phyloP scores from a whole-genome alignment of 1,140 invertebrate genomes.

The Tetragnatha versicolor region DNA sequence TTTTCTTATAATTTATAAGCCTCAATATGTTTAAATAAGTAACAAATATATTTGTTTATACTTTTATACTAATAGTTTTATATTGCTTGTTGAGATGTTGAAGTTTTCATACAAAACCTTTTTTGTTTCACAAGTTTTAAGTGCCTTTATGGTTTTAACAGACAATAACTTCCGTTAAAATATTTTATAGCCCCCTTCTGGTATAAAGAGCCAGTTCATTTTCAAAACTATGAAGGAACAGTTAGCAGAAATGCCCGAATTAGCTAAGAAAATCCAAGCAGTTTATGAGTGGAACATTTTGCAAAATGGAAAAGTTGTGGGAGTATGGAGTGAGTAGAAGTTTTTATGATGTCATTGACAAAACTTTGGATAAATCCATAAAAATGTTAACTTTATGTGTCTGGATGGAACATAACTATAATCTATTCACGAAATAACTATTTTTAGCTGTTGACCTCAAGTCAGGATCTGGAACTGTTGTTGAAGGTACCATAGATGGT shows the following conservation, averaged over 20 bases:
- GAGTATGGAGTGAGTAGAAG: slow-evolving; percentile 92
- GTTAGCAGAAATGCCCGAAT: slow-evolving; percentile 73
- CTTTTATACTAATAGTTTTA: too few species aligned
- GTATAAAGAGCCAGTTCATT: slow-evolving; percentile 73
- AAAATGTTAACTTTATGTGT: too few species aligned
- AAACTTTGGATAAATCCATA: too few species aligned
- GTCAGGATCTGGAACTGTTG: slow-evolving; percentile 71
- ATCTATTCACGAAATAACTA: neutral
- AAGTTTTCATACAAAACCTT: neutral
- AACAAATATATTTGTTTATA: too few species aligned
- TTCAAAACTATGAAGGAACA: slow-evolving; percentile 79
- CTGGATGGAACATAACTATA: too few species aligned
- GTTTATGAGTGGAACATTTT: slow-evolving; percentile 86
- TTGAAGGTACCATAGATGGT: slow-evolving; percentile 77
- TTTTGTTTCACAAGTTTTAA: neutral
- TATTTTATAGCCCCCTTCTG: slow-evolving; percentile 7
- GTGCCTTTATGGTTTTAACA: too few species aligned
- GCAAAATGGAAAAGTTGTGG: slow-evolving; percentile 75
- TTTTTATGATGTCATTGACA: too few species aligned
- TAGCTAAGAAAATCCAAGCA: slow-evolving; percentile 81
- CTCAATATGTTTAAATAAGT: too few species aligned
- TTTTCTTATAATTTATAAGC: too few species aligned
- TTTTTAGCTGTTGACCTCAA: slow-evolving; percentile 86
- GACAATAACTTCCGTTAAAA: neutral
- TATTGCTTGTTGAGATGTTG: too few species aligned